These are phyloP conservation scores for Engraulis encrasicolus DNA, from an alignment of 2,113 vertebrate species.

Conservation along the genomic window DNA sequence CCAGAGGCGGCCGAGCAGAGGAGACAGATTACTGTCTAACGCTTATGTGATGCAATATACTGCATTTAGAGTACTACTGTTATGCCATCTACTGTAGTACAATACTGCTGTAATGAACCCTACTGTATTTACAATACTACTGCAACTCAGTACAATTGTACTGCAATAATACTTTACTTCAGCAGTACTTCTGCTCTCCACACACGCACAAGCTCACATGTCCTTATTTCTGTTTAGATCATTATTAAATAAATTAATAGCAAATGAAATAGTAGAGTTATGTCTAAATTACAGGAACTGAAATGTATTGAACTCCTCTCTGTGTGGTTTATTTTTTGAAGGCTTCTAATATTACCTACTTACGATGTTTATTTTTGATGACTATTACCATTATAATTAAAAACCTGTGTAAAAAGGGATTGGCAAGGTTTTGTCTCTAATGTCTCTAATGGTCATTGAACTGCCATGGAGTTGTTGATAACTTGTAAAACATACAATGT, in stretches of 20 bases:
- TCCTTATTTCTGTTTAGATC: neutral
- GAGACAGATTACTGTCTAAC: constrained; percentile 6
- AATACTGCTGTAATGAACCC: too few relatives aligned
- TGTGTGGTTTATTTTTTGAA: too few relatives aligned
- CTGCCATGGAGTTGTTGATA: too few relatives aligned
- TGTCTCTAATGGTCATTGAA: too few relatives aligned
- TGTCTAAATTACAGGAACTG: neutral
- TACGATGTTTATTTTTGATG: neutral
- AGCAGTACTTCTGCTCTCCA: neutral
- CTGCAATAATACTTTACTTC: too few relatives aligned
- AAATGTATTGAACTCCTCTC: neutral
- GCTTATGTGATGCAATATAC: neutral
- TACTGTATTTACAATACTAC: too few relatives aligned
- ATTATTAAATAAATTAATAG: neutral
- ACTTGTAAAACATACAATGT: too few relatives aligned
- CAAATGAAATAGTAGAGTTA: too few relatives aligned
- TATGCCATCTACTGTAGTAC: too few relatives aligned
- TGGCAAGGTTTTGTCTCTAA: too few relatives aligned
- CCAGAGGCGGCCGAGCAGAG: neutral
- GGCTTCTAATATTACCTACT: too few relatives aligned
- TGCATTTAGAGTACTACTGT: neutral
- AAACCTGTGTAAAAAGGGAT: neutral
- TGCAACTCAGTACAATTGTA: too few relatives aligned
- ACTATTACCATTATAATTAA: neutral
- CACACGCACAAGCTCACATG: neutral